phyloP scores from a whole-genome alignment of 2,797 vertebrate genomes.

The Muscicapa comitata region DNA sequence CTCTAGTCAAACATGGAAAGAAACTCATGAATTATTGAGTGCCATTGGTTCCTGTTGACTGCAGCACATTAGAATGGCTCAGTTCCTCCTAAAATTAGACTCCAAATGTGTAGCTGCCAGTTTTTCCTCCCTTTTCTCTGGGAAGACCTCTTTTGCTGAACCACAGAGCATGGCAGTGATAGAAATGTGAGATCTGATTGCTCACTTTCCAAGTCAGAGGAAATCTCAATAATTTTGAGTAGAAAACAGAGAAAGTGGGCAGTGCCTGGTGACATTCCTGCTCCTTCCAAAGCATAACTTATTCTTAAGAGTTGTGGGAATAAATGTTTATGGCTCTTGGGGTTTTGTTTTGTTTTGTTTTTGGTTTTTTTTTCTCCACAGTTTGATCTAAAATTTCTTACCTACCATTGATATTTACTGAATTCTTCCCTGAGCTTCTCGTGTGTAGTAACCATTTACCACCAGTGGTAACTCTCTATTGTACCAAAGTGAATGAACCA shows the following conservation, averaged over 20 bases:
- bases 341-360: background rate
- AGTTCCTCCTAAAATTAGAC: conserved; percentile 44
- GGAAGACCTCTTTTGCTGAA: background rate
- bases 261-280: background rate
- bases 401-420: background rate
- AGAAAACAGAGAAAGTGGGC: background rate
- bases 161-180: background rate
- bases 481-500: background rate
- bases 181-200: background rate
- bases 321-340: background rate
- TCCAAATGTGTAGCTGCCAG: background rate
- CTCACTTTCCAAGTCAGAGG: background rate
- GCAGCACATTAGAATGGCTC: conserved; percentile 12
- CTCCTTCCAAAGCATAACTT: background rate
- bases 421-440: background rate
- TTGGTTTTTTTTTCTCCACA: background rate
- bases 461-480: background rate
- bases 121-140: background rate
- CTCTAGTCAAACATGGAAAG: background rate
- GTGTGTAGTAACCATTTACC: background rate
- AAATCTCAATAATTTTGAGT: background rate
- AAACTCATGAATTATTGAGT: conserved; percentile 33
- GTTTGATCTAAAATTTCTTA: background rate
- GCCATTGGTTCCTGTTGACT: conserved; percentile 23
- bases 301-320: background rate